Evolutionary conservation across 2,113 vertebrate genomes (phyloP), one percentile per base, ranked within the genome.

Genomic region (Cynocephalus volans): DNA sequence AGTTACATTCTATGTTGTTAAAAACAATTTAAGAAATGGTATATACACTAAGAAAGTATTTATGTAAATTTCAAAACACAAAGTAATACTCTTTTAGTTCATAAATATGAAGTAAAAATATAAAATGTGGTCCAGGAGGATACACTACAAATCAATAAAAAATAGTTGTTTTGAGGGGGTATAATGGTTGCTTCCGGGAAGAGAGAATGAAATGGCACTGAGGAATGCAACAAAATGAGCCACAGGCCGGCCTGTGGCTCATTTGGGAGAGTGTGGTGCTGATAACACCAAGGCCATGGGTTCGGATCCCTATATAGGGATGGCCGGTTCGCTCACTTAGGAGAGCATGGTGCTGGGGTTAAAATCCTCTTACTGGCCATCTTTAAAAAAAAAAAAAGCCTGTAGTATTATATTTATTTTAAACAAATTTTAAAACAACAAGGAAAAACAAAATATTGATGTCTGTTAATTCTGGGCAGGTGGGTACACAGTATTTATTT

Each of bases 381-480:
- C 41, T 41, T 41, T 41, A 41, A 41, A 41, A 41, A 41, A 41
- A 41, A 41, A 41, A 41, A 41, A 82, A 92, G 81, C 41, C 13
- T 54, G 11, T 23, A 81, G 28, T 48, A 88, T 64, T 72, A 21
- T 41, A 79, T 56, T 84, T 69, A 45, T 83, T 69, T 70, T 84
- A 90, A 58, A 48, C 60, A 90, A 62, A 45, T 62, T 52, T 72
- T 69, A 87, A 31, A 86, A 79, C 13, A 75, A 36, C 18, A 86
- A 60, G 31, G 19, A 95, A 81, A 96, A 96, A 82, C 28, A 82
- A 76, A 95, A 85, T 54, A 67, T 3, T 58, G 28, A n/a, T 54
- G 28, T 56, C 24, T 85, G 4, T 83, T 84, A 11, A 75, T 28
- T 54, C 36, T 88, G 80, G 24, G 33, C 73, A 91, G 45, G 28